Evolutionary conservation across 2,888 invertebrate genomes (phyloP), one percentile per base, ranked within the genome.

Genomic region (Galeruca laticollis): DNA sequence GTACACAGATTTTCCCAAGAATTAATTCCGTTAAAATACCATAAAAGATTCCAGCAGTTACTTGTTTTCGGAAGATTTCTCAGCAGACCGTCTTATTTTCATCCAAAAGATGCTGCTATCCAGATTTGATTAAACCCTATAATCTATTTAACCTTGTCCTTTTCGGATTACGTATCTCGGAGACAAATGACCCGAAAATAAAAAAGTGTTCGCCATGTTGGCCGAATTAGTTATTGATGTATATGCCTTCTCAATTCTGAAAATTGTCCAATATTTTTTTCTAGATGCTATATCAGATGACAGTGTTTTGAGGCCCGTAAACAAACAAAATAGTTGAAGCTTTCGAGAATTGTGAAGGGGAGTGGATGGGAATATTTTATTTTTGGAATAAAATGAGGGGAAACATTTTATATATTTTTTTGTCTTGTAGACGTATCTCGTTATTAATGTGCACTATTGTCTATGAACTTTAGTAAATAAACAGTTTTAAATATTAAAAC

Each of bases 141-240:
- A 60, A 67, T 67, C 60, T 60, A 37, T 67, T 61, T 67, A 67
- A 60, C 60, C 67, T 60, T 67, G 67, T 54, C 66, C 66, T 21
- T 66, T 66, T 60, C 33, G 67, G 54, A 67, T 60, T 60, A 67
- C 60, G 54, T 67, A 60, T 67, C 67, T 60, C 20, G 18, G 43
- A 31, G 60, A 67, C 43, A 67, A 67, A 67, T 67, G 60, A 67
- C 60, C 67, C 67, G 67, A 60, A 67, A 67, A 67, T 67, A 67
- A 60, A 67, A 61, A 67, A 67, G 60, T 67, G 43, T 67, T 60
- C 52, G 60, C 67, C 40, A 67, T 60, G 37, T 60, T 54, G 43
- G 60, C 54, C 54, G 67, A 67, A 60, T 61, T 67, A 67, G 54
- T 60, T 60, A 67, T 61, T 67, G 67, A 67, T 67, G 60, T 67